Evolutionary conservation across 2,797 vertebrate genomes (phyloP).

Genomic region (Gila robusta): DNA sequence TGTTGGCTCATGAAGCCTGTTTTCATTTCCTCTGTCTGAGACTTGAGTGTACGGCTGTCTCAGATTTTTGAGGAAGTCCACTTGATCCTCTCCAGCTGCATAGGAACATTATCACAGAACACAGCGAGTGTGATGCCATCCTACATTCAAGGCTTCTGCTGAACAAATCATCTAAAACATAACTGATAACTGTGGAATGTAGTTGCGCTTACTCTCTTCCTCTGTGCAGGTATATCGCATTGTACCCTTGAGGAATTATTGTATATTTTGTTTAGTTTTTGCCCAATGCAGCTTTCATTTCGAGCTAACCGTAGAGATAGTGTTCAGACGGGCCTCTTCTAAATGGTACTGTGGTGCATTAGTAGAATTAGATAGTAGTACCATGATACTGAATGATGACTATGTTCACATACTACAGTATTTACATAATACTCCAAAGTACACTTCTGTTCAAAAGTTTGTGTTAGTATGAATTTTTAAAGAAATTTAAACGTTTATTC

Average conservation of each 20-base stretch:
- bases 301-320: background rate
- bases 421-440: background rate
- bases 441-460: background rate
- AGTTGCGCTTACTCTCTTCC: background rate
- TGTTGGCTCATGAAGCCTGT: background rate
- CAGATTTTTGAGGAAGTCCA: slow-evolving; percentile 8
- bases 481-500: background rate
- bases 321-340: background rate
- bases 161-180: background rate
- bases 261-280: background rate
- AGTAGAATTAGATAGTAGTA: background rate
- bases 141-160: background rate
- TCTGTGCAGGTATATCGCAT: background rate
- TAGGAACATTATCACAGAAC: background rate
- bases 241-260: background rate
- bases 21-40: slow-evolving; percentile 38
- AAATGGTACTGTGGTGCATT: background rate
- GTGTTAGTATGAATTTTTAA: background rate
- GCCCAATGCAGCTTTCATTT: background rate
- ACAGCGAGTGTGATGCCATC: background rate
- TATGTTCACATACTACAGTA: background rate
- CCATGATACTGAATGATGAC: background rate
- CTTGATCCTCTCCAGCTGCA: slow-evolving; percentile 8
- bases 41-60: background rate
- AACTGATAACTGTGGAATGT: slow-evolving; percentile 28